A percentile compares a stretch with the other conserved stretches of the same genome.
phyloP scores from a whole-genome alignment of 2,888 invertebrate species.

The Congeria kusceri region DNA sequence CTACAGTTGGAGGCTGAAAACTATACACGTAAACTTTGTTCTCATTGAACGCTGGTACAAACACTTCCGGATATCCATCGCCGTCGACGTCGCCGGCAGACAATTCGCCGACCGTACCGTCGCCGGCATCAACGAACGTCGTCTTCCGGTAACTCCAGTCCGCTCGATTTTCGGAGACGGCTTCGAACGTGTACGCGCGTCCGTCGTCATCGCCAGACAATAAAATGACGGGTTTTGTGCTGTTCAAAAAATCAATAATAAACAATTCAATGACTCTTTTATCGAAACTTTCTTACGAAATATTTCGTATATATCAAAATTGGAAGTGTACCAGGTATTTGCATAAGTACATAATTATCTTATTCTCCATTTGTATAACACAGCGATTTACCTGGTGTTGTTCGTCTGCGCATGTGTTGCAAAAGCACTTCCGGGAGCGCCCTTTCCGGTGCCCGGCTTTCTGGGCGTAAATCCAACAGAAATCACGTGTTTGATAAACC shows the following conservation, averaged over 20 bases:
- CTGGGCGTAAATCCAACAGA: constrained; percentile 67
- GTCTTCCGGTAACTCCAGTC: constrained; percentile 72
- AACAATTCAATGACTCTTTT: too few relatives aligned
- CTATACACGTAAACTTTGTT: constrained; percentile 71
- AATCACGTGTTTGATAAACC: constrained; percentile 65
- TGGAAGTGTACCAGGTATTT: too few relatives aligned
- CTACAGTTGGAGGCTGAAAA: constrained; percentile 29
- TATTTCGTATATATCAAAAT: too few relatives aligned
- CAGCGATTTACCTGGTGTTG: constrained; percentile 29
- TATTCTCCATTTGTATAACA: too few relatives aligned
- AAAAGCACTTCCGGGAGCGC: constrained; percentile 72
- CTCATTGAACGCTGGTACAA: constrained; percentile 74
- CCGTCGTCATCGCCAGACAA: constrained; percentile 82
- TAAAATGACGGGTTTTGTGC: constrained; percentile 70
- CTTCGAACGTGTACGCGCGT: constrained; percentile 67
- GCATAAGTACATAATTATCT: too few relatives aligned
- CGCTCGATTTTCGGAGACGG: constrained; percentile 53
- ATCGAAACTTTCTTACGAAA: too few relatives aligned
- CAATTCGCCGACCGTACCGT: constrained; percentile 75
- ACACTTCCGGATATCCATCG: constrained; percentile 75
- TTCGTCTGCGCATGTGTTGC: constrained; percentile 57
- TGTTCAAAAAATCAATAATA: constrained; percentile 8
- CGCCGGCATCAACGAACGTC: constrained; percentile 67
- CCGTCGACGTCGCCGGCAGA: constrained; percentile 74
- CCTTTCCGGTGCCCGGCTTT: constrained; percentile 64